These are phyloP conservation scores for Magallana nippona DNA, from an alignment of 2,888 invertebrate genomes.

Conservation along the genomic window DNA sequence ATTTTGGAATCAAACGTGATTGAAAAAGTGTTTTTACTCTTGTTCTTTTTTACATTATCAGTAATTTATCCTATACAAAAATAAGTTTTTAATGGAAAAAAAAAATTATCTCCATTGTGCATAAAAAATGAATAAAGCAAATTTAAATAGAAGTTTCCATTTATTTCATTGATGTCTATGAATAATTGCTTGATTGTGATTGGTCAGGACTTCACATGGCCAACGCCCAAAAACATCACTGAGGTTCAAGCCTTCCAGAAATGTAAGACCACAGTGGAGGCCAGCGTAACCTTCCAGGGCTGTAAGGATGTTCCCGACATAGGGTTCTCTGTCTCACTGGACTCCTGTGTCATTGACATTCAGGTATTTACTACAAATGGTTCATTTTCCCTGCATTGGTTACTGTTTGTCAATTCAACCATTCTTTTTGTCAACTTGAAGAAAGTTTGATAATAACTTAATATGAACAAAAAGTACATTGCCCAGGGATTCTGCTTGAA, in stretches of 20 bases:
- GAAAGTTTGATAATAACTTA: neutral
- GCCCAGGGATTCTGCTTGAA: neutral
- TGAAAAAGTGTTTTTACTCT: too few species aligned
- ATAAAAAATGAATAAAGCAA: too few species aligned
- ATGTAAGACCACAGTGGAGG: conserved; percentile 55
- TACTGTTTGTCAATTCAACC: too few species aligned
- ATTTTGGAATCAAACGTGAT: too few species aligned
- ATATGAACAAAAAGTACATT: neutral
- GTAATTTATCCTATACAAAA: neutral
- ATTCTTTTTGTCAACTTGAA: too few species aligned
- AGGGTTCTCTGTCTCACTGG: conserved; percentile 39
- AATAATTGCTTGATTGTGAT: neutral
- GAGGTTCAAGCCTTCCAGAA: conserved; percentile 49
- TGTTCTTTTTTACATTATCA: neutral
- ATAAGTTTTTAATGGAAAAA: neutral
- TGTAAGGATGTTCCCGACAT: conserved; percentile 43
- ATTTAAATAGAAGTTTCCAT: too few species aligned
- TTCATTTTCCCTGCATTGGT: too few species aligned
- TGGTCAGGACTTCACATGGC: conserved; percentile 56
- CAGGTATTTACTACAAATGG: conserved; percentile 49
- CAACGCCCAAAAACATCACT: conserved; percentile 54
- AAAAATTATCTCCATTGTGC: neutral
- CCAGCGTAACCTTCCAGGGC: conserved; percentile 36
- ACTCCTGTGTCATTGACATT: conserved; percentile 60
- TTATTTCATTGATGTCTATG: too few species aligned